These are phyloP conservation scores for Lobophora halterata DNA, from an alignment of 2,888 invertebrate species.

Conservation along the genomic window DNA sequence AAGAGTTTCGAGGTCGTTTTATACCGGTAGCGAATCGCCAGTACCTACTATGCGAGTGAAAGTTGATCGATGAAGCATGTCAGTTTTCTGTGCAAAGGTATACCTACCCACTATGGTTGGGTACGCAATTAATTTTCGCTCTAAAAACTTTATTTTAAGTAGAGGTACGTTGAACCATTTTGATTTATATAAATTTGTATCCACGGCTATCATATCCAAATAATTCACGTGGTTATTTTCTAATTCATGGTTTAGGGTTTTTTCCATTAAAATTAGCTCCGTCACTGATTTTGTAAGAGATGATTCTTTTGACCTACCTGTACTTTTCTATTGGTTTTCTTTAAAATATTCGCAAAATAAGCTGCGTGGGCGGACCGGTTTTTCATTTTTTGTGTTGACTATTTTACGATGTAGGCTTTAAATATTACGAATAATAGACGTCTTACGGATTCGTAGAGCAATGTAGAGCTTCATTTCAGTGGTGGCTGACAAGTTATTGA, in stretches of 20 bases:
- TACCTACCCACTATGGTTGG: conserved; percentile 24
- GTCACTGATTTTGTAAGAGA: conserved; percentile 19
- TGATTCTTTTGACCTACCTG: too few relatives aligned
- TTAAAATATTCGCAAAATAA: conserved; percentile 18
- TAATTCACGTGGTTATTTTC: too few relatives aligned
- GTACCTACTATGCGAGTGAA: conserved; percentile 49
- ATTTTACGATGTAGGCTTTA: too few relatives aligned
- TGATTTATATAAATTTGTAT: conserved; percentile 14
- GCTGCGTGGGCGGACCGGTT: too few relatives aligned
- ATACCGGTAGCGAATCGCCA: conserved; percentile 45
- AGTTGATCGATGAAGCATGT: conserved; percentile 52
- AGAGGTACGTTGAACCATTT: conserved; percentile 4
- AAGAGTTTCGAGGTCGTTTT: conserved; percentile 44
- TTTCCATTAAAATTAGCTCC: conserved; percentile 31
- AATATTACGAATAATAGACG: too few relatives aligned
- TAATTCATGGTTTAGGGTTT: conserved; percentile 27
- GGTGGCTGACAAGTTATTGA: too few relatives aligned
- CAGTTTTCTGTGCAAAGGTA: conserved; percentile 33
- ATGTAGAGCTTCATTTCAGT: too few relatives aligned
- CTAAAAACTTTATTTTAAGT: conserved; percentile 17
- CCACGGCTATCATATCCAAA: conserved; percentile 6
- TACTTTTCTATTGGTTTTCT: conserved; percentile 24
- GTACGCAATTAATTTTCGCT: conserved; percentile 21
- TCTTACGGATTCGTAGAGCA: too few relatives aligned
- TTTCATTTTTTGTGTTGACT: too few relatives aligned